Evolutionary conservation across 2,113 vertebrate genomes (phyloP), one percentile per base, ranked within the genome.

Genomic region (Helogale parvula): DNA sequence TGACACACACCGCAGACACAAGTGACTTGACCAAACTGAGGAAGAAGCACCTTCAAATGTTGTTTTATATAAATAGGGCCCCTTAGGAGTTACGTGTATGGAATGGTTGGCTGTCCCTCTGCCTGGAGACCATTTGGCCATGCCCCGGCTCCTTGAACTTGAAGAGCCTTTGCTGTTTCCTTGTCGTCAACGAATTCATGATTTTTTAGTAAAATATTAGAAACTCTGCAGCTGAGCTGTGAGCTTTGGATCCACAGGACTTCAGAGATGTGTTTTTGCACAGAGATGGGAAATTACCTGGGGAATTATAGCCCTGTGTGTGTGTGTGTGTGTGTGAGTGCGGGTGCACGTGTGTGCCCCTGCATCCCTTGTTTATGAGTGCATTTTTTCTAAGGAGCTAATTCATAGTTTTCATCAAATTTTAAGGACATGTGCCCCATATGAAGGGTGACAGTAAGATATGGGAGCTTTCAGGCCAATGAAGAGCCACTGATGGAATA

Each of bases 1-100:
- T 87, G 6, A 69, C 15, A 93, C 19, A 45, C 17, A n/a, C n/a
- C 2, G 2, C 54, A 9, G 57, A 57, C 65, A 60, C 10, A 71
- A 8, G 21, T 0, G 0, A 23, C 54, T 65, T 52, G 41, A 27
- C n/a, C 0, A 50, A 23, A 25, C 16, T 33, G 65, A 23, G 0
- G 21, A 80, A 35, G 31, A 45, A 68, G 76, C 19, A 13, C 50
- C 41, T 29, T 33, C 21, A 27, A 76, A 71, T 12, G 12, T 27
- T 10, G 0, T 4, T n/a, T 33, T 16, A 68, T 54, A 17, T 27
- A 88, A 60, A 84, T 9, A 17, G 19, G 38, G 31, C 65, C 76
- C 38, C 13, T 29, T 3, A 4, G 84, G 23, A 35, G 35, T 23
- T 35, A 4, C 27, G 10, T 31, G 7, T 14, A 31, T 13, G 11